phyloP scores from a whole-genome alignment of 2,797 vertebrate genomes.

The Megaceryle alcyon region DNA sequence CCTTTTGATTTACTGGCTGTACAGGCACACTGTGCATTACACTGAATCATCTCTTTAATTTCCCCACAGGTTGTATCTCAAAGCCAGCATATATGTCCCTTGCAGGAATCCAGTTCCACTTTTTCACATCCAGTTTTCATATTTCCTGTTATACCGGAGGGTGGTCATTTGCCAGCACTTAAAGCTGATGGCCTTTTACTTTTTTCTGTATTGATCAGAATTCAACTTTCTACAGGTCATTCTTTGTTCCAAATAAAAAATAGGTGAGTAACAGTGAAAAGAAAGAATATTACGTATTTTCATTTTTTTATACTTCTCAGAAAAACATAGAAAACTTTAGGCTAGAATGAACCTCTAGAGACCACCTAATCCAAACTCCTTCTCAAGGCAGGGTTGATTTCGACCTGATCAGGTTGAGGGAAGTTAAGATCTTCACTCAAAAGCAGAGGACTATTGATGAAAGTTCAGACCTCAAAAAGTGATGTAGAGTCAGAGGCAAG shows the following conservation, averaged over 20 bases:
- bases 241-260: background rate
- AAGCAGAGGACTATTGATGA: background rate
- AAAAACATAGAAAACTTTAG: background rate
- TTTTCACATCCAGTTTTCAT: background rate
- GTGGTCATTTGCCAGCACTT: background rate
- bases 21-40: background rate
- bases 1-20: conserved; percentile 63
- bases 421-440: background rate
- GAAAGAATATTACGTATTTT: background rate
- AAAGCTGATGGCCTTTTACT: background rate
- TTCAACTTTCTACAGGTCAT: background rate
- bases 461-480: background rate
- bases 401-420: background rate
- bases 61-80: conserved; percentile 12
- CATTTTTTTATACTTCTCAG: background rate
- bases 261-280: background rate
- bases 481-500: background rate
- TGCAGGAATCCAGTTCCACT: conserved; percentile 2
- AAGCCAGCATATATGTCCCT: background rate
- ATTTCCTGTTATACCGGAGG: background rate
- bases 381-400: background rate
- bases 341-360: background rate
- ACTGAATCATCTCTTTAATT: conserved; percentile 52
- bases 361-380: background rate
- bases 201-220: background rate